Evolutionary conservation across 2,113 vertebrate genomes (phyloP).

Genomic region (Asarcornis scutulata): DNA sequence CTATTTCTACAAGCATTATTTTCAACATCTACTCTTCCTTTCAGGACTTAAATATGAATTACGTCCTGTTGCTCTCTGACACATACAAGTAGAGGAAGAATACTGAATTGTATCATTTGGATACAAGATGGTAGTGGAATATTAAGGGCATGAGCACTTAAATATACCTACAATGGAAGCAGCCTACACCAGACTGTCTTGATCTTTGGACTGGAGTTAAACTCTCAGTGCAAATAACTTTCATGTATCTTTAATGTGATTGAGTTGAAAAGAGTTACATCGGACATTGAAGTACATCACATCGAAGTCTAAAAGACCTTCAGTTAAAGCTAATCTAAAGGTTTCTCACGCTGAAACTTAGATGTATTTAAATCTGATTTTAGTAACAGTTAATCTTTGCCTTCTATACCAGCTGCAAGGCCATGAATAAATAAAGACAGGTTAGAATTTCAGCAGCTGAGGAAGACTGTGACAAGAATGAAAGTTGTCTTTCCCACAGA

Average conservation of each 20-base stretch:
- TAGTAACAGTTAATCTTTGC: slow-evolving; percentile 57
- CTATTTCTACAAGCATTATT: not conserved
- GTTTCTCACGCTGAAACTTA: slow-evolving; percentile 21
- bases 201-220: not conserved
- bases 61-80: not conserved
- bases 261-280: slow-evolving; percentile 28
- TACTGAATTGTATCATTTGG: not conserved
- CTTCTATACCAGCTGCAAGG: not conserved
- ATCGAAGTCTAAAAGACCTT: not conserved
- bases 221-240: slow-evolving; percentile 22
- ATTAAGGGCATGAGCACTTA: not conserved
- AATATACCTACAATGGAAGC: not conserved
- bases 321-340: slow-evolving; percentile 30
- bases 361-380: slow-evolving; percentile 44
- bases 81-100: not conserved
- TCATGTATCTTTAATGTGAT: slow-evolving; percentile 46
- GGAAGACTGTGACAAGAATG: slow-evolving; percentile 35
- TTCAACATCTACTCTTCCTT: not conserved
- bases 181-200: not conserved
- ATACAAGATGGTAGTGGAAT: not conserved
- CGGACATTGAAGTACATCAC: slow-evolving; percentile 2
- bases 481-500: not conserved
- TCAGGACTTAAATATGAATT: not conserved
- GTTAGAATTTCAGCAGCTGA: slow-evolving; percentile 11
- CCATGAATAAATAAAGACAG: slow-evolving; percentile 51